Evolutionary conservation across 2,797 vertebrate species (phyloP), one percentile per base, ranked within the genome.

Genomic region (Scomberomorus guttatus): DNA sequence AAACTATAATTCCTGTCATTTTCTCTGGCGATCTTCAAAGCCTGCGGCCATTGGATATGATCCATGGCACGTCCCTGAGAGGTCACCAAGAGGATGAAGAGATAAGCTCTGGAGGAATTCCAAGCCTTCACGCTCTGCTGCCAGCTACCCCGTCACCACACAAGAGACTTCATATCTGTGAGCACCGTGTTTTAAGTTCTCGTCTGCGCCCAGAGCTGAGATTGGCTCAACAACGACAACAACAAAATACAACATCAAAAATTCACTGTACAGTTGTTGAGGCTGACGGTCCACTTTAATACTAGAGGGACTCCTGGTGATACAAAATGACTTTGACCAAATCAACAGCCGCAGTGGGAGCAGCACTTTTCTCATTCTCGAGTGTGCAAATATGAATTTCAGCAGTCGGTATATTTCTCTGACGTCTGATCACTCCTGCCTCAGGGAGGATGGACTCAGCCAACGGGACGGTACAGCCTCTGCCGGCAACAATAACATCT

Each of bases 91-190:
- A 83, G 88, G 87, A 89, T 89, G 87, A 91, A 75, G 77, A 91
- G 89, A 90, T 90, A 90, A 87, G 83, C 87, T 79, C 50, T 51
- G 77, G 69, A 90, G 75, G 82, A 88, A 91, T 92, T 91, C 90
- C 90, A 89, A 85, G 86, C 72, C 83, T 83, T 81, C 70, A 83
- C 79, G 39, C 66, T 81, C 29, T 73, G 70, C 80, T 55, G 82
- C 63, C 24, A 44, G 83, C 74, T 76, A 78, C 79, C 69, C 70
- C 7, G 18, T 44, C 51, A 24, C 73, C 32, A 65, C 78, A 90
- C 75, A 67, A 82, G 85, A 61, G 65, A 68, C 78, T 80, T 85
- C 83, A 79, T 72, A 82, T 86, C 79, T 82, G 72, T 78, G 64
- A 61, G 14, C 22, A 54, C 11, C 5, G 46, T 5, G 29, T 87